Percentiles rank a stretch among this genome's conserved stretches.
phyloP scores from a whole-genome alignment of 2,113 vertebrate genomes.

The Carettochelys insculpta region DNA sequence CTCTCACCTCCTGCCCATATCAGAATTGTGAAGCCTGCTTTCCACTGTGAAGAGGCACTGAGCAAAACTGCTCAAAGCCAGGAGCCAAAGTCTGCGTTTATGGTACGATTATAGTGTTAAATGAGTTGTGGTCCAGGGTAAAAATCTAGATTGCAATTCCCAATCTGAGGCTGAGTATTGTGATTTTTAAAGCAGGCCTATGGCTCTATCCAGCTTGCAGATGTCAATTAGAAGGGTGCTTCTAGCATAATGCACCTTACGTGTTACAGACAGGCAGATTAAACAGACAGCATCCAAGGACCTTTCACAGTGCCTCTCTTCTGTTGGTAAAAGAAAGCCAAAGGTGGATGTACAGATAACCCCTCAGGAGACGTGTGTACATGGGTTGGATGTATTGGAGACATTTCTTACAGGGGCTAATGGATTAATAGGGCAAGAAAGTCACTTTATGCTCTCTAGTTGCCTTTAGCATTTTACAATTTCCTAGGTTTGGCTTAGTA shows the following conservation, averaged over 20 bases:
- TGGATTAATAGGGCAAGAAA: background rate
- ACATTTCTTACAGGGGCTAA: background rate
- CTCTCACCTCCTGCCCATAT: fast-evolving
- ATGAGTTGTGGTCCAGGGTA: background rate
- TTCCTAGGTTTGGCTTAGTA: background rate
- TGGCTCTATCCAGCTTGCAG: background rate
- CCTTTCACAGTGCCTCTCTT: background rate
- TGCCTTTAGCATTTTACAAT: background rate
- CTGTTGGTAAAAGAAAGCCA: background rate
- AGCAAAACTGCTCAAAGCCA: background rate
- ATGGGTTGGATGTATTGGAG: background rate
- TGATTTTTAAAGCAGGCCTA: background rate
- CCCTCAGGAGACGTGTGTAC: background rate
- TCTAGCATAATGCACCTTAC: fast-evolving
- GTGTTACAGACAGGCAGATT: background rate
- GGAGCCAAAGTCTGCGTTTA: background rate
- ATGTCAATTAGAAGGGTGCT: background rate
- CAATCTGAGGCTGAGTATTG: background rate
- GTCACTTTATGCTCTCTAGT: background rate
- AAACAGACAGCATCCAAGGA: background rate
- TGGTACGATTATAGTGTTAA: background rate
- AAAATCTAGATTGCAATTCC: background rate
- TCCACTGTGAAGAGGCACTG: background rate
- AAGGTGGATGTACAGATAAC: background rate
- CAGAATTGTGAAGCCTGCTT: background rate